phyloP scores from a whole-genome alignment of 2,797 vertebrate genomes.

The Phalloptychus januarius region DNA sequence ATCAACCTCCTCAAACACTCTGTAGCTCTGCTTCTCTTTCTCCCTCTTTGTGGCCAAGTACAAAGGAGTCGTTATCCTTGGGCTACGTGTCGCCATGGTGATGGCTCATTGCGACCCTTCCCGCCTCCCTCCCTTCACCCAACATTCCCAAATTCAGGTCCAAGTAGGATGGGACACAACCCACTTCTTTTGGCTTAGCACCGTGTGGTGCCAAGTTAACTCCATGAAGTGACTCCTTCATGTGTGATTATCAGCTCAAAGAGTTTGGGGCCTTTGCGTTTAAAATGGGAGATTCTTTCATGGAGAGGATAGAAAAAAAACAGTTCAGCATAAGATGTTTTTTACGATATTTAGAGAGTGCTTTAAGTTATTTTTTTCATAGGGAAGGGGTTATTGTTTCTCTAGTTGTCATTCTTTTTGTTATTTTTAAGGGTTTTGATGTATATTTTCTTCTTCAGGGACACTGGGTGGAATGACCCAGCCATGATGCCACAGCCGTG shows the following conservation, averaged over 20 bases:
- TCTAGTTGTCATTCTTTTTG: too few species aligned
- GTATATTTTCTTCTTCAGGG: slow-evolving; percentile 42
- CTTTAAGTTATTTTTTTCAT: neutral
- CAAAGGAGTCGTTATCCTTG: slow-evolving; percentile 78
- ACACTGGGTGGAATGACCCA: slow-evolving; percentile 73
- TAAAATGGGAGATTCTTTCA: neutral
- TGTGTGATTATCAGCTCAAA: slow-evolving; percentile 22
- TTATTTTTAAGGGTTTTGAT: slow-evolving; percentile 19
- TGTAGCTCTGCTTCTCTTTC: slow-evolving; percentile 54
- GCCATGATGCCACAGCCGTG: slow-evolving; percentile 74
- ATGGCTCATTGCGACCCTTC: slow-evolving; percentile 49
- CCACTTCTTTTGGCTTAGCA: slow-evolving; percentile 37
- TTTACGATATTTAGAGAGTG: neutral
- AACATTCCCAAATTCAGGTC: slow-evolving; percentile 75
- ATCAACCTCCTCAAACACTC: slow-evolving; percentile 21
- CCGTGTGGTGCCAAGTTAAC: slow-evolving; percentile 30
- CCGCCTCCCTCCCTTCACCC: slow-evolving; percentile 20
- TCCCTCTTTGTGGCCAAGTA: slow-evolving; percentile 70
- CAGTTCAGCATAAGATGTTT: neutral
- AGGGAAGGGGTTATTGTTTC: too few species aligned
- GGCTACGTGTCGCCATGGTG: slow-evolving; percentile 69
- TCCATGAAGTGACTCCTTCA: slow-evolving; percentile 13
- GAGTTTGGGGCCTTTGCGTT: slow-evolving; percentile 14
- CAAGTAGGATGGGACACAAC: slow-evolving; percentile 68
- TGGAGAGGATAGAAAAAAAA: neutral